A percentile compares a stretch with the other conserved stretches of the same genome.
These are phyloP conservation scores for Drosophila siamana DNA, from an alignment of 2,888 invertebrate species.

Conservation along the genomic window DNA sequence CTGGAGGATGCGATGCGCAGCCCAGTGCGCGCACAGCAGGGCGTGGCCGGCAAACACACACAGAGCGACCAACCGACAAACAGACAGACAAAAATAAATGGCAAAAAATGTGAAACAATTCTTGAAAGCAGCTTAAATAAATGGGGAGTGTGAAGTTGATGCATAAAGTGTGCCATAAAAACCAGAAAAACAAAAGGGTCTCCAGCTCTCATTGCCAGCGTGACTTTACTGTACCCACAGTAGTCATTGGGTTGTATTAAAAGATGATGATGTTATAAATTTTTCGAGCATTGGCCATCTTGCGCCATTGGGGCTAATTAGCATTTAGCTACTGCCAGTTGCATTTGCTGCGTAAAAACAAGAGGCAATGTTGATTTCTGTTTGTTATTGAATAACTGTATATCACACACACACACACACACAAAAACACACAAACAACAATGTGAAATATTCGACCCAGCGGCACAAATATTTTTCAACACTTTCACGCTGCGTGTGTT, in stretches of 20 bases:
- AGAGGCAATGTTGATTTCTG: conserved; percentile 18
- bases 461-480: conserved; percentile 49
- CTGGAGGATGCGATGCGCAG: conserved; percentile 30
- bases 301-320: conserved; percentile 20
- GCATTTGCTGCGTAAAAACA: conserved; percentile 13
- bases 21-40: conserved; percentile 24
- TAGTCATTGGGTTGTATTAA: not conserved
- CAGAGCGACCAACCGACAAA: conserved; percentile 6
- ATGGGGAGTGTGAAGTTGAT: conserved; percentile 38
- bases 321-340: conserved; percentile 1
- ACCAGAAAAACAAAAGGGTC: conserved; percentile 8
- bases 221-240: not conserved
- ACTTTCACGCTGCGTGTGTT: conserved; percentile 42
- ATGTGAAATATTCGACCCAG: conserved; percentile 46
- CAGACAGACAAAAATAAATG: conserved; percentile 15
- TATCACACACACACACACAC: conserved; percentile 5
- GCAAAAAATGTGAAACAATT: conserved; percentile 12
- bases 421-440: conserved; percentile 7
- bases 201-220: no score
- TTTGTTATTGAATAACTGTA: conserved; percentile 38
- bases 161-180: conserved; percentile 35
- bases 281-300: not conserved
- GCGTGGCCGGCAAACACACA: conserved; percentile 21
- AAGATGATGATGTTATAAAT: not conserved
- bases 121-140: conserved; percentile 29